Base-by-base conservation (phyloP, 2,888 invertebrate genomes). In the Tanypteryx hageni region DNA sequence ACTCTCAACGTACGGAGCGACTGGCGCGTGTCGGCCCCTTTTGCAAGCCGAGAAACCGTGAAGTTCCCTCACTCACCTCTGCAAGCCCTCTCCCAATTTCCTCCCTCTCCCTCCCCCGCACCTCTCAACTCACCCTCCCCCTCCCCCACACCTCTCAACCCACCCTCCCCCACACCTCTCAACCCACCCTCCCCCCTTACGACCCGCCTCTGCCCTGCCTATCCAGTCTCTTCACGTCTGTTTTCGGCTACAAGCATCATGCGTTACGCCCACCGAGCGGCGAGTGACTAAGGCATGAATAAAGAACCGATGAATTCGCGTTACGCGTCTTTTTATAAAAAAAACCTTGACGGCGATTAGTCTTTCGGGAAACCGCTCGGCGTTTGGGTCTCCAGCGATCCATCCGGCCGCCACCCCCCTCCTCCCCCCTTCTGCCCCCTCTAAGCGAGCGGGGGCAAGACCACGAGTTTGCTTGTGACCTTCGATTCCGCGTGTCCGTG, bases 41-140 rank as follows among this genome's bases (percentile, higher is more conserved):
- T 64, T 58, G 18, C 64, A 44, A 89, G 64, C 61, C 89, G 64
- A 64, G 89, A 89, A 89, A 89, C 89, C 89, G 89, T 89, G 89
- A 89, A 89, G 86, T n/a, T 18, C n/a, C 61, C 85, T 59, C 59
- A 11, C 61, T 64, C 85, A 27, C 61, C 31, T 61, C 59, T 14
- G 59, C 61, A 16, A 31, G 7, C 86, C 31, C 22, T 16, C 89
- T 8, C 11, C 58, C 56, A 59, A 0, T 18, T 7, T n/a, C 22
- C 85, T 58, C 2, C 58, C 59, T 22, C 13, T 0, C 31, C 5
- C 68, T 68, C n/a, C 56, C 18, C 44, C 44, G 44, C 44, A 44
- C 5, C 44, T 5, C 5, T 5, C 5, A 44, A 44, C 44, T 5
- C n/a, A n/a, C 5, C 44, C 44, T 44, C 44, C 44, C 44, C 44